Evolutionary conservation across 2,888 invertebrate genomes (phyloP).

Genomic region (Apamea crenata): DNA sequence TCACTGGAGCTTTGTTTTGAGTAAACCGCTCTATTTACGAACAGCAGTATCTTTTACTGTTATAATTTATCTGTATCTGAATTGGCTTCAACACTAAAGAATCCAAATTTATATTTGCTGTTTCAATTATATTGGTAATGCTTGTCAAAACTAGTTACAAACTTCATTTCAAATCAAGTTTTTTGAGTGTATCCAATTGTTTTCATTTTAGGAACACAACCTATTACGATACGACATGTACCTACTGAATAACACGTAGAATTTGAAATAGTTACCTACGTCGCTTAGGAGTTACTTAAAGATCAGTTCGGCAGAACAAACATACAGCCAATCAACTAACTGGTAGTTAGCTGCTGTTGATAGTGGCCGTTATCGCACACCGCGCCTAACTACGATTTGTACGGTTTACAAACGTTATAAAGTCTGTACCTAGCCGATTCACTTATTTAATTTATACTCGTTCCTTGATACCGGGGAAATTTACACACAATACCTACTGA

Average conservation of each 20-base stretch:
- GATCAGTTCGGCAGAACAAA: conserved; percentile 61
- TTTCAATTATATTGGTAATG: not conserved
- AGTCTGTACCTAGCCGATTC: conserved; percentile 59
- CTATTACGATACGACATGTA: conserved; percentile 17
- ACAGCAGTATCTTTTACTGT: conserved; percentile 23
- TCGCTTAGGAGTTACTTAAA: conserved; percentile 39
- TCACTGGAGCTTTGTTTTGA: conserved; percentile 26
- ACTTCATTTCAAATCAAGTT: not conserved
- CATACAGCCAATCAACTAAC: conserved; percentile 56
- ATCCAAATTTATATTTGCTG: not conserved
- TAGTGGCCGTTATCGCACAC: conserved; percentile 78
- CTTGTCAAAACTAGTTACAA: not conserved
- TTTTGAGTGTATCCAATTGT: conserved; percentile 21
- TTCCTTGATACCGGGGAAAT: conserved; percentile 65
- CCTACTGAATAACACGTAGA: conserved; percentile 11
- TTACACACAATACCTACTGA: conserved; percentile 70
- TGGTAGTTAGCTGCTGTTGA: conserved; percentile 64
- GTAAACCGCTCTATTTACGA: conserved; percentile 28
- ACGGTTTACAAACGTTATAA: conserved; percentile 68
- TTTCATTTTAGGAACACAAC: conserved; percentile 28
- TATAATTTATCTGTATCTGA: conserved; percentile 18
- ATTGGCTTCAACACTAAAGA: not conserved
- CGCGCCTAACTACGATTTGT: conserved; percentile 77
- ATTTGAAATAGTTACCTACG: not conserved
- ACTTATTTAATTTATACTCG: conserved; percentile 70